Percentiles rank a stretch among this genome's conserved stretches.
These are phyloP conservation scores for Cliona cf. orientalis DNA, from an alignment of 37 sponge, comb jelly and placozoan species.

Conservation along the genomic window DNA sequence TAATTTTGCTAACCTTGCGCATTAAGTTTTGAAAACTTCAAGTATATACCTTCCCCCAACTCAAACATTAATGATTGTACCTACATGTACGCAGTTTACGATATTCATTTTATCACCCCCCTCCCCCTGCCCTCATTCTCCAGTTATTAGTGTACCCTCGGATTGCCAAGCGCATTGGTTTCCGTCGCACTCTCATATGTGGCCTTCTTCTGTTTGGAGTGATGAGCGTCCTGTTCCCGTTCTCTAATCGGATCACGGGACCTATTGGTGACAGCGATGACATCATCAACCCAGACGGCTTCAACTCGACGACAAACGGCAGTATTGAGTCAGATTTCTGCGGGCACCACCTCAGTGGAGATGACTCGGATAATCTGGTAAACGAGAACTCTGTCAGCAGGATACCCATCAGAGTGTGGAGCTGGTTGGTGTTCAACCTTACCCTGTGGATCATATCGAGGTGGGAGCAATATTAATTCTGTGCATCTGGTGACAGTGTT, in stretches of 20 bases:
- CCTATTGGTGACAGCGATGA: conserved; percentile 29
- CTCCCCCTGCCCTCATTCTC: too few relatives aligned
- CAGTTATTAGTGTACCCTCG: conserved; percentile 72
- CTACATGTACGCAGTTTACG: too few relatives aligned
- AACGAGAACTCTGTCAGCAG: conserved; percentile 36
- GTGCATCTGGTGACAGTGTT: too few relatives aligned
- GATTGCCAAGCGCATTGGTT: conserved; percentile 53
- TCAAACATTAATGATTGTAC: too few relatives aligned
- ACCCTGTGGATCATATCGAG: conserved; percentile 17
- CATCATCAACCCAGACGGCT: too few relatives aligned
- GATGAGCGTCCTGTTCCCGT: conserved; percentile 48
- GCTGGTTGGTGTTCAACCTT: conserved; percentile 9
- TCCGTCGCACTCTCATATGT: conserved; percentile 21
- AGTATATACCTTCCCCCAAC: too few relatives aligned
- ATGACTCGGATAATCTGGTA: not conserved
- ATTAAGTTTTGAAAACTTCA: too few relatives aligned
- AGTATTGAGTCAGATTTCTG: conserved; percentile 9
- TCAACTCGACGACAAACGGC: too few relatives aligned
- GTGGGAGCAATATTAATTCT: too few relatives aligned
- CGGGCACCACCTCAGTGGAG: not conserved
- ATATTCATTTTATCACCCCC: too few relatives aligned
- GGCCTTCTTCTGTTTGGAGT: conserved; percentile 30
- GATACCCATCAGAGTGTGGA: conserved; percentile 58
- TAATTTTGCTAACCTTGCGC: too few relatives aligned
- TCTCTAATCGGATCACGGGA: conserved; percentile 75